Base-by-base conservation (phyloP, 2,888 invertebrate species). In the Drosophila cognata region DNA sequence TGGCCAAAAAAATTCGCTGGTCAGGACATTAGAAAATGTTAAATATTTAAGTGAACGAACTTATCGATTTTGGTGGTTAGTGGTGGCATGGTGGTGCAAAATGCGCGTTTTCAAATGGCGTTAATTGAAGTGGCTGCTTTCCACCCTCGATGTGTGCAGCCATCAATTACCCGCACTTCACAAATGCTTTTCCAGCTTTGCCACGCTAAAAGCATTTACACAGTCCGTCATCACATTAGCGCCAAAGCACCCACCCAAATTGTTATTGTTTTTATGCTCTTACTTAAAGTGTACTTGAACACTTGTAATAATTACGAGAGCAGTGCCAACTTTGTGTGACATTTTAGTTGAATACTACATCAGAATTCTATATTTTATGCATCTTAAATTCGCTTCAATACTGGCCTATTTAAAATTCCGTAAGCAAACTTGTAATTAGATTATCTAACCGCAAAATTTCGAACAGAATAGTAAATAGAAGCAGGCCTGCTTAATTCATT, bases 61-160 rank as follows among this genome's bases (percentile, higher is more conserved):
- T 77, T 84, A 88, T 84, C 87, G 89, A 88, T 81, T 79, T 50
- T 38, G 31, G n/a, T 48, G 50, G 51, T 57, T n/a, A n/a, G 38
- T n/a, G 48, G 33, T 21, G 43, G 43, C 21, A 43, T 43, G 62
- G 46, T 62, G 46, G 69, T 58, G 69, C 52, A 29, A 31, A 48
- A 53, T 46, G 70, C 70, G 62, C 66, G 71, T 81, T 71, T 55
- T 77, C 71, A 58, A 87, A 80, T 79, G 74, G 57, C 78, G 78
- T 89, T 85, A 85, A 89, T 85, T 85, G 85, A 85, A 89, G 85
- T 87, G 88, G 82, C 82, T 86, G 67, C 55, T 75, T 83, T 69
- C 60, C 79, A 57, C 35, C 64, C 52, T 50, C 57, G 48, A 50
- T 73, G 66, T 73, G 73, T 71, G 79, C 60, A 66, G 66, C 78